Evolutionary conservation across 2,113 vertebrate genomes (phyloP).

Genomic region (Egretta garzetta): DNA sequence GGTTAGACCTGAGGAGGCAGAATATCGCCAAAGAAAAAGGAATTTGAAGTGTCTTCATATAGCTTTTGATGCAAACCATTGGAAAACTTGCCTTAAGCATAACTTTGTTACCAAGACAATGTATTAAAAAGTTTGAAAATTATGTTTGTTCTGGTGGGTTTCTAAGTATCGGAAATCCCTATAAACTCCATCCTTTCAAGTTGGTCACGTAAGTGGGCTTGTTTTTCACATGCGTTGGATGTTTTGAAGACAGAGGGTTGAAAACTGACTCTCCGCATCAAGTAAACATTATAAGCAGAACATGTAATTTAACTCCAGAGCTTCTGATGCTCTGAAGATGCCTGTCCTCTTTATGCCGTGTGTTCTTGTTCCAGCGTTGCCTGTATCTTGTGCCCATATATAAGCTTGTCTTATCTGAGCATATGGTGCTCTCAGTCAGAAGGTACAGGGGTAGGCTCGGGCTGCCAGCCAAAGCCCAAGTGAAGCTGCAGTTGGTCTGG

Average conservation of each 20-base stretch:
- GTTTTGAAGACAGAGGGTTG: slow-evolving; percentile 1
- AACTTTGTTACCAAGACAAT: not conserved
- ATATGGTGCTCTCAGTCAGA: not conserved
- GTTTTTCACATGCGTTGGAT: not conserved
- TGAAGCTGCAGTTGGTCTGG: not conserved
- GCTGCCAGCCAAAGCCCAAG: not conserved
- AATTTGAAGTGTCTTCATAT: not conserved
- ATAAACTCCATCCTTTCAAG: not conserved
- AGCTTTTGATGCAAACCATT: not conserved
- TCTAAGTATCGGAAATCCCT: not conserved
- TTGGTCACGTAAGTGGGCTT: not conserved
- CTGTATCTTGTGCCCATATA: not conserved
- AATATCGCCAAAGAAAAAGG: not conserved
- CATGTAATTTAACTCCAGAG: slow-evolving; percentile 32
- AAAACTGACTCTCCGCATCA: not conserved
- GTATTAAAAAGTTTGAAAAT: not conserved
- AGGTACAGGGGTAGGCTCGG: not conserved
- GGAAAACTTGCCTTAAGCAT: not conserved
- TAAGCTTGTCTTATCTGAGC: not conserved
- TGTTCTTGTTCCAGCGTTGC: not conserved
- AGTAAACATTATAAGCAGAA: not conserved
- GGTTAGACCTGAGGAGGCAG: not conserved
- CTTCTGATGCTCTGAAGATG: not conserved
- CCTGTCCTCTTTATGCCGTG: not conserved
- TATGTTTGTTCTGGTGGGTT: not conserved